Evolutionary conservation across 2,888 invertebrate species (phyloP), one percentile per base, ranked within the genome.

Genomic region (Hedya salicella): DNA sequence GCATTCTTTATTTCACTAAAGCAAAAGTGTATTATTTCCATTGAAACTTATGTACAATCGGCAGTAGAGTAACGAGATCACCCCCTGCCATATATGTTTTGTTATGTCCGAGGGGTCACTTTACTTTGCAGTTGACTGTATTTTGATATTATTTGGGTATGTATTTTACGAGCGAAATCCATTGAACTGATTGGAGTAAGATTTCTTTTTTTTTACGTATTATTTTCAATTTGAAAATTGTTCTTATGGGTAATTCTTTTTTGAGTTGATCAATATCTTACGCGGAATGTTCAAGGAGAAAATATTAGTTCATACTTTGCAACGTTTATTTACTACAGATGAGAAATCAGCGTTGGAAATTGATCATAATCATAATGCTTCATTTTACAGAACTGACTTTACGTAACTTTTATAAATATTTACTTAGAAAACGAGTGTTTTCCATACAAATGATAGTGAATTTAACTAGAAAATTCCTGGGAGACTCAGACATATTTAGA

Each of bases 101-200:
- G n/a, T n/a, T n/a, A n/a, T n/a, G n/a, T n/a, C n/a, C n/a, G n/a
- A n/a, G n/a, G n/a, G n/a, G n/a, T n/a, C n/a, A 25, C 4, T 25
- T 6, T 25, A 6, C 3, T 25, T 25, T 25, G n/a, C 25, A 19
- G 32, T 25, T 42, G 17, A 56, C 17, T 50, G 19, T 21, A 46
- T 32, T 30, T 36, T 17, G 32, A 46, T 53, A 53, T 44, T 52
- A 44, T 36, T 14, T 60, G 36, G 42, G 17, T 65, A 48, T 59
- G 65, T 65, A 53, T 65, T 53, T 60, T 46, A 54, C 32, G 48
- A 60, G 65, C 60, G 60, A 52, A 54, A 54, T 66, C 53, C 66
- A 66, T 48, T 54, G 66, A 54, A 66, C 66, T 61, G 66, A 66
- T 57, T 66, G 66, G 66, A 53, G 21, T 66, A 66, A 66, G 66